Evolutionary conservation across 2,797 vertebrate genomes (phyloP).

Genomic region (Channallabes apus): DNA sequence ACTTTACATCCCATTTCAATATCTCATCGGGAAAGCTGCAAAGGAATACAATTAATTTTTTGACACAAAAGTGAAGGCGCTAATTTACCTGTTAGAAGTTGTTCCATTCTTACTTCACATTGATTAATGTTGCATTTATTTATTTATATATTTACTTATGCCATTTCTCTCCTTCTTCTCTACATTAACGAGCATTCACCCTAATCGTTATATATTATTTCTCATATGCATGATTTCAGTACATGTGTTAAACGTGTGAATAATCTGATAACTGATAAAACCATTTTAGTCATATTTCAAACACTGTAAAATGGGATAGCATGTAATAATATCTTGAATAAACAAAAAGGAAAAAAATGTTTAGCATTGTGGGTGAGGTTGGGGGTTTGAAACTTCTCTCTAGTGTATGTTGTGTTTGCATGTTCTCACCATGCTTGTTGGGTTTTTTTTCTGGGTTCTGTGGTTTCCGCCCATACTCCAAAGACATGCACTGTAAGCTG

Average conservation of each 20-base stretch:
- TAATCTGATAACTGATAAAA: not conserved
- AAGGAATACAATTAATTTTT: slow-evolving; percentile 81
- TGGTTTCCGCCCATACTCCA: too few species aligned
- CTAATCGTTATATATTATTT: not conserved
- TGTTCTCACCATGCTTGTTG: too few species aligned
- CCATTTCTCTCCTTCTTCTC: slow-evolving; percentile 7
- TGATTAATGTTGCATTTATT: slow-evolving; percentile 55
- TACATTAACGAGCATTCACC: slow-evolving; percentile 1
- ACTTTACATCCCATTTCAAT: slow-evolving; percentile 59
- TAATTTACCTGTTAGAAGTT: slow-evolving; percentile 83
- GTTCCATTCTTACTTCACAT: slow-evolving; percentile 71
- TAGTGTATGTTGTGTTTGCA: too few species aligned
- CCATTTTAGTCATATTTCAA: not conserved
- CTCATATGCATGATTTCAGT: not conserved
- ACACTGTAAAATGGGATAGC: not conserved
- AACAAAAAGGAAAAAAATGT: not conserved
- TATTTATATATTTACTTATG: slow-evolving; percentile 38
- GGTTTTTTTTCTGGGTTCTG: too few species aligned
- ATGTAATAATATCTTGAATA: not conserved
- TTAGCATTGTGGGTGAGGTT: too few species aligned
- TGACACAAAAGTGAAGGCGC: slow-evolving; percentile 82
- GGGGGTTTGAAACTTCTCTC: too few species aligned
- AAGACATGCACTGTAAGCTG: too few species aligned
- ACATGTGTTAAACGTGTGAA: not conserved
- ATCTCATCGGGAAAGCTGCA: slow-evolving; percentile 56